Evolutionary conservation across 2,888 invertebrate species (phyloP), one percentile per base, ranked within the genome.

Genomic region (Macropis europaea): DNA sequence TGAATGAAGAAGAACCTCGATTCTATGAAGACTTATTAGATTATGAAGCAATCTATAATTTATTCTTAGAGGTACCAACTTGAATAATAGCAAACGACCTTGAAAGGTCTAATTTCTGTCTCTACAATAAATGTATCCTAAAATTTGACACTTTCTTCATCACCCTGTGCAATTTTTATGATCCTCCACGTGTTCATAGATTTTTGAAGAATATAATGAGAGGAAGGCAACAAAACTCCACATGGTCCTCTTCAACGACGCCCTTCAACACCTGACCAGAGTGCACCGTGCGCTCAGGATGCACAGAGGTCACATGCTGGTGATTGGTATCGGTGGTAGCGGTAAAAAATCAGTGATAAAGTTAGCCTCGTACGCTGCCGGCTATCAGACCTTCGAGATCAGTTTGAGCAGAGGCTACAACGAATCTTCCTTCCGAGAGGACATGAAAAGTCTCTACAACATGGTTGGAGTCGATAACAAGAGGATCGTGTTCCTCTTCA

Each of bases 11-110:
- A 0, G 96, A 96, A 79, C 91, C 93, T 0, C 91, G 97, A 62
- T 93, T 94, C 79, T 98, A 98, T 84, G 97, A 98, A 86, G 97
- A 98, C 87, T 91, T 98, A 11, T 91, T 97, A 5, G 97, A 98
- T 88, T 98, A 97, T 86, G 95, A 97, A 82, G 96, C 97, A 0
- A 94, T 97, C n/a, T 96, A 94, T 87, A 95, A 94, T 79, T 90
- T 98, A 1, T 97, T 97, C 85, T 95, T 95, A 91, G 97, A 97
- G 93, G 95, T 95, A 32, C 86, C 5, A 42, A 24, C 34, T 62
- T 26, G 5, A 3, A 17, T 5, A 22, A 42, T 13, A 4, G 2
- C 5, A 17, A 24, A 3, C 26, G n/a, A 26, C 3, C 32, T 17
- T 32, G 3, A 13, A 1, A 19, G 11, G 19, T 43, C 3, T n/a